Conservation (phyloP, 2,113 vertebrate genomes). For the Pelusios castaneus region DNA sequence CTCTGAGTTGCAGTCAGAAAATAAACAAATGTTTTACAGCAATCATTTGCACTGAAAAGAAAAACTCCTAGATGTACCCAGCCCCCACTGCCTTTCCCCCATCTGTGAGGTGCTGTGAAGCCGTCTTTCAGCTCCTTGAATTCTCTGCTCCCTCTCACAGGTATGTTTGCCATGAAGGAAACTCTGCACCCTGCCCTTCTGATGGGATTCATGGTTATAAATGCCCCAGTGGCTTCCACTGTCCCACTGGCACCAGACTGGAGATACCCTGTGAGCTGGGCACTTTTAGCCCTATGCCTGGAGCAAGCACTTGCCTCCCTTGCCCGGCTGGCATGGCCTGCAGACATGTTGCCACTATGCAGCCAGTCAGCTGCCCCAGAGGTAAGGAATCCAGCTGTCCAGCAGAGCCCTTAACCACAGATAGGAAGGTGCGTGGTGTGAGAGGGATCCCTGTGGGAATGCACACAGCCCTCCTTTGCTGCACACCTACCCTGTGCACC, state of each 20-base stretch:
- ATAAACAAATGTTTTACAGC: background rate
- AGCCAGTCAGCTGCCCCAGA: conserved; percentile 81
- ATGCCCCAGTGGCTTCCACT: conserved; percentile 86
- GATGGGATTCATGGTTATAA: conserved; percentile 83
- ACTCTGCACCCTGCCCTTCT: conserved; percentile 76
- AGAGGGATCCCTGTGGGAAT: background rate
- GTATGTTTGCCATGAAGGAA: conserved; percentile 88
- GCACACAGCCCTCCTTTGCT: background rate
- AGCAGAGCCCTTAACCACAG: rapidly evolving
- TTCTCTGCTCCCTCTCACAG: conserved; percentile 63
- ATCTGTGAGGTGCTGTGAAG: background rate
- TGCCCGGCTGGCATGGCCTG: conserved; percentile 86
- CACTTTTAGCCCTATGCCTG: conserved; percentile 82
- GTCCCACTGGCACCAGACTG: conserved; percentile 79
- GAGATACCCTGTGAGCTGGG: conserved; percentile 88
- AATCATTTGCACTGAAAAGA: background rate
- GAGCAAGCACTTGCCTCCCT: conserved; percentile 78
- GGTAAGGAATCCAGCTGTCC: conserved; percentile 64
- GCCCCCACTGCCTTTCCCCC: background rate
- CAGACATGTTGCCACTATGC: conserved; percentile 71
- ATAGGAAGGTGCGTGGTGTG: rapidly evolving
- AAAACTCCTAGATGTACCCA: background rate
- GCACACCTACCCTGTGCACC: background rate
- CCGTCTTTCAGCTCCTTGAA: background rate
- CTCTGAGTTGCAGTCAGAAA: background rate